Evolutionary conservation across 2,888 invertebrate species (phyloP).

Genomic region (Aphidoletes aphidimyza): DNA sequence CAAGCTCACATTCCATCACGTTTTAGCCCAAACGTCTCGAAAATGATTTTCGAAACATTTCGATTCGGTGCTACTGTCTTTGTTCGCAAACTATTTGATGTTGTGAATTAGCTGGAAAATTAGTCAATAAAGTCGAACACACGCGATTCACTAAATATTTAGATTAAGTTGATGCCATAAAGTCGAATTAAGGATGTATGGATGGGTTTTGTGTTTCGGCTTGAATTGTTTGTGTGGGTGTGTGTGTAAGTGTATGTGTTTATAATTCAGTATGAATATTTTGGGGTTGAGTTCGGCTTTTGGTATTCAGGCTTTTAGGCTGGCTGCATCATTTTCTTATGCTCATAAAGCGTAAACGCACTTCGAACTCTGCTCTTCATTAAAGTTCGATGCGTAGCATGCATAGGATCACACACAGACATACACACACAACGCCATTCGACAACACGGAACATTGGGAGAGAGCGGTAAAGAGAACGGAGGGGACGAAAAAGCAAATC

Average conservation of each 20-base stretch:
- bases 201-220: not conserved
- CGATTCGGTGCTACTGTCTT: not conserved
- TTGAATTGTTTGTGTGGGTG: no score
- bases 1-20: conserved; percentile 5
- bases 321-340: not conserved
- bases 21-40: not conserved
- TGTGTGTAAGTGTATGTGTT: not conserved
- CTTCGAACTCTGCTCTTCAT: conserved; percentile 39
- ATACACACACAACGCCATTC: not conserved
- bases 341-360: conserved; percentile 41
- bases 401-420: no score
- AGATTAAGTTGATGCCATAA: conserved; percentile 31
- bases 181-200: not conserved
- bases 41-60: conserved; percentile 15
- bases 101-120: conserved; percentile 42
- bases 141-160: conserved; percentile 26
- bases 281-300: not conserved
- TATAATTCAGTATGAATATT: not conserved
- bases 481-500: no score
- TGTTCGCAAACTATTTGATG: conserved; percentile 43
- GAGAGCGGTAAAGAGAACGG: no score
- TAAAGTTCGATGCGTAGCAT: conserved; percentile 18
- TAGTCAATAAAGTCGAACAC: not conserved
- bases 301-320: no score
- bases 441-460: no score